Evolutionary conservation across 2,797 vertebrate genomes (phyloP), one percentile per base, ranked within the genome.

Genomic region (Amazonetta brasiliensis): DNA sequence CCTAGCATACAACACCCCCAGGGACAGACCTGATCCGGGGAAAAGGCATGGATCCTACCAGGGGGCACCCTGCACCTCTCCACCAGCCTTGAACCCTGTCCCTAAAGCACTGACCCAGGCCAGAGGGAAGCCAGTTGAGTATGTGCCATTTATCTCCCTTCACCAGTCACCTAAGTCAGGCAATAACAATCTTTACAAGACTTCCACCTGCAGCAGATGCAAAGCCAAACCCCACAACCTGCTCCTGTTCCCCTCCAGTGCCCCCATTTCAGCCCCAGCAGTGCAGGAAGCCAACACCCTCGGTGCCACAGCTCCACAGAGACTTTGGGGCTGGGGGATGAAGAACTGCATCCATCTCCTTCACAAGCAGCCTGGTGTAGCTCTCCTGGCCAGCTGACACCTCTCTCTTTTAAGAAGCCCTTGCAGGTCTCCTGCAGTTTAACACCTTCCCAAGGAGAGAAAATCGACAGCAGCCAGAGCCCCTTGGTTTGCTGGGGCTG

Each of bases 1-100:
- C 28, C 1, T 5, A 55, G 58, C 9, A 0, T 46, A 11, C 1
- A 5, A 59, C 39, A 48, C 5, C 77, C 2, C 0, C 12, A 9
- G 55, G 67, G 87, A 73, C 0, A 3, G 54, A 43, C 28, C 59
- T 11, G 63, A 11, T 22, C 39, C 1, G 0, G 60, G 28, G 43
- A 16, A 20, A 28, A 50, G 13, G 26, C 15, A 18, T 12, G 6
- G n/a, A 50, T 16, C 69, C 21, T 12, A 9, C 46, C 31, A 3
- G 2, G 6, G 41, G 58, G 6, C 13, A 20, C 10, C 25, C 48
- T 7, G 33, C 33, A 64, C 23, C 37, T 46, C 78, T 58, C 48
- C 11, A 4, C 23, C 35, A 79, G 35, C 55, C 55, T 18, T 6
- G 7, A 50, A 26, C 12, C 26, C 26, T n/a, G 37, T 19, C 64